These are phyloP conservation scores for Dinocampus coccinellae DNA, from an alignment of 2,888 invertebrate species.

Conservation along the genomic window DNA sequence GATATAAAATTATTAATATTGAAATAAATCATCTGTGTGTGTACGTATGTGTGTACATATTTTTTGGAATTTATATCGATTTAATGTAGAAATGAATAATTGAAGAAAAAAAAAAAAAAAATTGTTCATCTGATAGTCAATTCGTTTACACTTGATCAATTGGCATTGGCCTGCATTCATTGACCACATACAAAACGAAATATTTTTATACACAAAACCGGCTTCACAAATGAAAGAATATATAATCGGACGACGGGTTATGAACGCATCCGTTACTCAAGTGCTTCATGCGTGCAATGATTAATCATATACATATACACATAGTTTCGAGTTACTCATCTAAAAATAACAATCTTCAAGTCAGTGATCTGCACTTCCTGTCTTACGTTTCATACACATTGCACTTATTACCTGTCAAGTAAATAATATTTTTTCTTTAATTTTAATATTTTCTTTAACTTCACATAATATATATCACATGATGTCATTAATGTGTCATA, in stretches of 20 bases:
- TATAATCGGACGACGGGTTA: constrained; percentile 41
- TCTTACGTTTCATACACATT: constrained; percentile 23
- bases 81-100: neutral
- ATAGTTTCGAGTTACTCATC: constrained; percentile 32
- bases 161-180: neutral
- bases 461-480: neutral
- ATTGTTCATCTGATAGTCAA: neutral
- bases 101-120: neutral
- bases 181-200: neutral
- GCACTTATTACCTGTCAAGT: neutral
- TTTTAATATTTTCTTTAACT: neutral
- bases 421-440: constrained; percentile 1
- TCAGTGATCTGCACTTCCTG: constrained; percentile 30
- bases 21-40: too few species aligned
- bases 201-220: neutral
- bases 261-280: constrained; percentile 47
- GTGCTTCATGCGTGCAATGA: constrained; percentile 51
- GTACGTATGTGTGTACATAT: too few species aligned
- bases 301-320: constrained; percentile 50
- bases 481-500: neutral
- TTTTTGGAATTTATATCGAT: neutral
- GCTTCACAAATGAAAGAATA: constrained; percentile 7
- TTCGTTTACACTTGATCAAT: neutral
- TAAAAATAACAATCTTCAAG: constrained; percentile 48
- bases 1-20: too few species aligned